Evolutionary conservation across 1,140 invertebrate species (phyloP).

Genomic region (Drosophila sproati): DNA sequence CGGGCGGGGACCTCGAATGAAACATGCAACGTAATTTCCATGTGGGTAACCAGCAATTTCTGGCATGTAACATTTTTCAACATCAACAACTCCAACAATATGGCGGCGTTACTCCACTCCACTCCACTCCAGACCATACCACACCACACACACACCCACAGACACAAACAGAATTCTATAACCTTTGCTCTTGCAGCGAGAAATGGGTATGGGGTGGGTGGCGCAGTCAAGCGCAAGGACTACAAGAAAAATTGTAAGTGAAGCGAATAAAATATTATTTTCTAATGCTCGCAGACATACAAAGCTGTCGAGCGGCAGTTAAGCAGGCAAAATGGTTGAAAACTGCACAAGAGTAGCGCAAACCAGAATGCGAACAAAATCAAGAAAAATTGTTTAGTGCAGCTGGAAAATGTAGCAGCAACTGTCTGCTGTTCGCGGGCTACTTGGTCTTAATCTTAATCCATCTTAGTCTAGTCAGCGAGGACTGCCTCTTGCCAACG

Average conservation of each 20-base stretch:
- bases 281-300: slow-evolving; percentile 72
- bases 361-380: slow-evolving; percentile 60
- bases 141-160: slow-evolving; percentile 32
- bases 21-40: slow-evolving; percentile 82
- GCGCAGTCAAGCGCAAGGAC: slow-evolving; percentile 70
- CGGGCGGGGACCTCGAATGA: slow-evolving; percentile 52
- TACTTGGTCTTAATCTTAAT: slow-evolving; percentile 82
- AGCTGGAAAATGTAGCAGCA: slow-evolving; percentile 25
- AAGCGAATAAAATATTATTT: slow-evolving; percentile 83
- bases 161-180: slow-evolving; percentile 25
- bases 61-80: slow-evolving; percentile 83
- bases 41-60: slow-evolving; percentile 83
- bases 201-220: slow-evolving; percentile 10
- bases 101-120: slow-evolving; percentile 49
- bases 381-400: slow-evolving; percentile 79
- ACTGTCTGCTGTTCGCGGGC: slow-evolving; percentile 41
- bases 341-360: slow-evolving; percentile 24
- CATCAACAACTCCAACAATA: slow-evolving; percentile 83
- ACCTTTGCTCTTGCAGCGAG: slow-evolving; percentile 4
- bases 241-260: slow-evolving; percentile 82
- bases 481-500: slow-evolving; percentile 11
- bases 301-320: slow-evolving; percentile 28
- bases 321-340: slow-evolving; percentile 27
- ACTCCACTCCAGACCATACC: slow-evolving; percentile 9
- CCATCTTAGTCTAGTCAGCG: slow-evolving; percentile 80